Evolutionary conservation across 2,113 vertebrate genomes (phyloP), one percentile per base, ranked within the genome.

Genomic region (Hassar affinis): DNA sequence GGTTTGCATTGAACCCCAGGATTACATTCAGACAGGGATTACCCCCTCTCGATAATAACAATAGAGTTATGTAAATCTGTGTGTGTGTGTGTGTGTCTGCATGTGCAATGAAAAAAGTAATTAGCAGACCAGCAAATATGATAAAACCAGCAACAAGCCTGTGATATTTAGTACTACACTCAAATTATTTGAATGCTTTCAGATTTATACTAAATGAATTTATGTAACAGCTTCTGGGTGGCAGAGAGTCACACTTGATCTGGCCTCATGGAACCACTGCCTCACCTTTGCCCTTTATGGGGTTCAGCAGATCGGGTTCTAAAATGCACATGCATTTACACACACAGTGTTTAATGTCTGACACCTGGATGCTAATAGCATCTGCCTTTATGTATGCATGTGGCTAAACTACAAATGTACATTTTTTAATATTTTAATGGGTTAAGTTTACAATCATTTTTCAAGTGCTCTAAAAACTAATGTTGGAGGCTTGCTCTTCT

Each of bases 11-110:
- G 94, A 93, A 92, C 93, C 88, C 88, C 90, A 93, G 93, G 94
- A 95, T 95, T 94, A 95, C 91, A 92, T 90, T 90, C 93, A 90
- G 85, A 83, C 89, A 90, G 92, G 93, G 95, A 95, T 96, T 95
- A 96, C 93, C 93, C 92, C 86, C 91, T 92, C 85, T 86, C 86
- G 47, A 14, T 81, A 45, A 59, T 76, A 76, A 76, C 76, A 79
- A 69, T 35, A 79, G 27, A 33, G 5, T 59, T 64, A 68, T 61
- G 56, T 61, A 42, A 72, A 52, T 68, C 10, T 69, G n/a, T 57
- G 22, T 54, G 10, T 38, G 4, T 71, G 52, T 69, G 33, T 78
- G n/a, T n/a, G 42, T 69, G 82, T 38, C 51, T 45, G 12, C 6
- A n/a, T 62, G 59, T 18, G 30, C 33, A 42, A 42, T 42, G 38